These are phyloP conservation scores for Melitaea cinxia DNA, from an alignment of 1,140 invertebrate genomes.

Conservation along the genomic window DNA sequence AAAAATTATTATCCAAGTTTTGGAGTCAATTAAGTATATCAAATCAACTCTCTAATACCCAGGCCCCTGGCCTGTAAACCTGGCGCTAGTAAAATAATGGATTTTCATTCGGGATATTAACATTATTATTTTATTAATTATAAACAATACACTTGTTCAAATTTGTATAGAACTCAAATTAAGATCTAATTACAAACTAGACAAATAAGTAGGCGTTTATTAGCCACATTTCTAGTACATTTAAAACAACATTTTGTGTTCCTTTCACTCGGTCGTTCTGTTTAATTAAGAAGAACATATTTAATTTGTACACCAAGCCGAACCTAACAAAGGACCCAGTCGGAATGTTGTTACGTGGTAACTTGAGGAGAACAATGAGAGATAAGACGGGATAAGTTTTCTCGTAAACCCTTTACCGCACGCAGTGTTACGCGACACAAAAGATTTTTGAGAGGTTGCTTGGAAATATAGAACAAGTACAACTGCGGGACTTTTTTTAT, in stretches of 20 bases:
- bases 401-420: constrained; percentile 34
- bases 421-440: constrained; percentile 24
- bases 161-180: too few species aligned
- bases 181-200: too few species aligned
- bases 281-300: constrained; percentile 15
- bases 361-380: constrained; percentile 17
- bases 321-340: constrained; percentile 13
- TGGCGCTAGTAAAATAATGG: too few species aligned
- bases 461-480: constrained; percentile 21
- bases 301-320: constrained; percentile 10
- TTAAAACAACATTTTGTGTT: background rate
- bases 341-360: constrained; percentile 11
- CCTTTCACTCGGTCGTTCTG: background rate
- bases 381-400: constrained; percentile 34
- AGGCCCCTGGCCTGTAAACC: too few species aligned
- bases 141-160: too few species aligned
- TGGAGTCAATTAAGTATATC: too few species aligned
- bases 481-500: constrained; percentile 4
- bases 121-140: too few species aligned
- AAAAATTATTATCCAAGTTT: too few species aligned
- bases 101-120: too few species aligned
- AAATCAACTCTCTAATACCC: too few species aligned
- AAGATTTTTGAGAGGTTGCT: constrained; percentile 17
- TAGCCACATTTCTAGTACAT: background rate
- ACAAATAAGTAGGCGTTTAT: too few species aligned